Evolutionary conservation across 2,888 invertebrate species (phyloP).

Genomic region (Dryomyza anilis): DNA sequence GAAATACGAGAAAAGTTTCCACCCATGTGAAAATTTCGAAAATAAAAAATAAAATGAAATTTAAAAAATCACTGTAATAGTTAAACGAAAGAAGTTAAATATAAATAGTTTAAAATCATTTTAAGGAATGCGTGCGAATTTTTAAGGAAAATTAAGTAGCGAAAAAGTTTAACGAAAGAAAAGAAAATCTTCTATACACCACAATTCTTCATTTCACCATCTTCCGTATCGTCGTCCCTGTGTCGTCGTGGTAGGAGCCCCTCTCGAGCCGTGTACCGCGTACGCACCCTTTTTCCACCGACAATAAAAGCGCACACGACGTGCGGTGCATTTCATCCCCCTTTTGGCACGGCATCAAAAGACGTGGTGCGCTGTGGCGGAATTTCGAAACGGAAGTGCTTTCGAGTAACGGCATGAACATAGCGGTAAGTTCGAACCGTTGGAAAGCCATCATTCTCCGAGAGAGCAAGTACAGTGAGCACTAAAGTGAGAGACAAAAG

Average conservation of each 20-base stretch:
- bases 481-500: too few species aligned
- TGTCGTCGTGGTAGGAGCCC: neutral
- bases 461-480: too few species aligned
- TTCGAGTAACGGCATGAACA: neutral
- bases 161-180: neutral
- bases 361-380: neutral
- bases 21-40: neutral
- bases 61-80: too few species aligned
- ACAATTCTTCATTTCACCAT: slow-evolving; percentile 45
- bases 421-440: slow-evolving; percentile 1
- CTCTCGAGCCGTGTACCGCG: neutral
- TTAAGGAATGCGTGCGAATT: neutral
- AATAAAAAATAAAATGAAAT: neutral
- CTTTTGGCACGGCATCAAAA: neutral
- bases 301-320: neutral
- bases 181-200: slow-evolving; percentile 53
- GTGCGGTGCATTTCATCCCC: neutral
- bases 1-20: neutral
- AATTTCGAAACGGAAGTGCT: slow-evolving; percentile 5
- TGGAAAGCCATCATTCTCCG: too few species aligned
- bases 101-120: neutral
- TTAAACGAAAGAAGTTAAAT: neutral
- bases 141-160: neutral
- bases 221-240: slow-evolving; percentile 6
- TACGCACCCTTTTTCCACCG: neutral